These are phyloP conservation scores for Vanessa atalanta DNA, from an alignment of 1,140 invertebrate genomes.

Conservation along the genomic window DNA sequence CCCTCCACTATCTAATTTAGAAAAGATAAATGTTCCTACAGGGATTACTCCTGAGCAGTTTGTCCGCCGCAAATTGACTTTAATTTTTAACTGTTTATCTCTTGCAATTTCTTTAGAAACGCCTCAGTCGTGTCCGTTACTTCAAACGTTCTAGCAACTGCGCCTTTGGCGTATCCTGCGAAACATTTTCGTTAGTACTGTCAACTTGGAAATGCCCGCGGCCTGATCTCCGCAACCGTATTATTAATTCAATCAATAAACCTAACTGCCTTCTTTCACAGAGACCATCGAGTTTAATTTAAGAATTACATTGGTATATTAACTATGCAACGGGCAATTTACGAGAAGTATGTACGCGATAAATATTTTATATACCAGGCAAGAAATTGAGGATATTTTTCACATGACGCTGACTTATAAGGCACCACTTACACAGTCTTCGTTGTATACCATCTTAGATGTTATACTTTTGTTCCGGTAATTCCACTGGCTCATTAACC, in stretches of 20 bases:
- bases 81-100: constrained; percentile 43
- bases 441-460: too few relatives aligned
- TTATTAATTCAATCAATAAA: constrained; percentile 63
- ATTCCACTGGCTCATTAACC: too few relatives aligned
- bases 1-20: constrained; percentile 40
- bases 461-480: too few relatives aligned
- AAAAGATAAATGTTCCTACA: constrained; percentile 39
- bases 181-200: constrained; percentile 43
- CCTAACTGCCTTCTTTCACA: constrained; percentile 46
- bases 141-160: constrained; percentile 43
- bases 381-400: neutral
- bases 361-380: neutral
- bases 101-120: constrained; percentile 40
- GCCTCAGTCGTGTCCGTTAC: constrained; percentile 34
- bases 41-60: constrained; percentile 39
- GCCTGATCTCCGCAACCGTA: constrained; percentile 34
- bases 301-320: neutral
- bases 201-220: constrained; percentile 38
- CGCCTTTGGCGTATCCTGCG: constrained; percentile 36
- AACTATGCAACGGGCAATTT: neutral
- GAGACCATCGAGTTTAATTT: constrained; percentile 6
- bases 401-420: too few relatives aligned
- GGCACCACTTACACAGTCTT: too few relatives aligned
- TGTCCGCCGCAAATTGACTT: constrained; percentile 38
- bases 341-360: neutral